Evolutionary conservation across 2,888 invertebrate species (phyloP).

Genomic region (Julus scandinavius): DNA sequence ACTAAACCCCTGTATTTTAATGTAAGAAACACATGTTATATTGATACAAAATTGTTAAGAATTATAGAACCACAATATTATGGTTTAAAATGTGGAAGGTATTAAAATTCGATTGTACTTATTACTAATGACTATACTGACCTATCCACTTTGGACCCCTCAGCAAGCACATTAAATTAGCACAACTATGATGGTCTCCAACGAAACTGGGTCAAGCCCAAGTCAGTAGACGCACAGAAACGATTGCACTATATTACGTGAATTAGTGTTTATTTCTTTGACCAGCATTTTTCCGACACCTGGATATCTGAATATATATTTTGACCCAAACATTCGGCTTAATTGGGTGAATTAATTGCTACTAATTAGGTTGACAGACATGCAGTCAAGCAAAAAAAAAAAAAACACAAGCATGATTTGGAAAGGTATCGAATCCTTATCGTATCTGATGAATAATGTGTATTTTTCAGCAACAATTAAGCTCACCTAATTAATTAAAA

Average conservation of each 20-base stretch:
- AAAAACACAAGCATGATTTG: neutral
- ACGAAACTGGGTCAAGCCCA: neutral
- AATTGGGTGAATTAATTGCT: neutral
- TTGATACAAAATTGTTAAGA: no score
- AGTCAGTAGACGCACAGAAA: neutral
- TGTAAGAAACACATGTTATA: no score
- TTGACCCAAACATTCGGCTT: neutral
- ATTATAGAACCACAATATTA: no score
- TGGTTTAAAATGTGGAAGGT: no score
- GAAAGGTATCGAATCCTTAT: neutral
- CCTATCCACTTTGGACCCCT: neutral
- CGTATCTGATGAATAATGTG: neutral
- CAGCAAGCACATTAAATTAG: neutral
- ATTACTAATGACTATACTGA: no score
- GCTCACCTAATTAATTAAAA: neutral
- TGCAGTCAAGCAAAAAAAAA: neutral
- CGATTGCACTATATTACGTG: neutral
- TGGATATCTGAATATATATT: neutral
- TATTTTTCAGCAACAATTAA: neutral
- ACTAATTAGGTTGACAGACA: neutral
- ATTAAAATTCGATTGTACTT: no score
- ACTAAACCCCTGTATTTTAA: no score
- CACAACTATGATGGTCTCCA: neutral
- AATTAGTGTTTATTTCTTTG: neutral
- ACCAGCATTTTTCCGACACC: neutral